Percentiles rank a stretch among this genome's conserved stretches.
phyloP scores from a whole-genome alignment of 35 echinoderm and acorn worm species.

The Diadema setosum region DNA sequence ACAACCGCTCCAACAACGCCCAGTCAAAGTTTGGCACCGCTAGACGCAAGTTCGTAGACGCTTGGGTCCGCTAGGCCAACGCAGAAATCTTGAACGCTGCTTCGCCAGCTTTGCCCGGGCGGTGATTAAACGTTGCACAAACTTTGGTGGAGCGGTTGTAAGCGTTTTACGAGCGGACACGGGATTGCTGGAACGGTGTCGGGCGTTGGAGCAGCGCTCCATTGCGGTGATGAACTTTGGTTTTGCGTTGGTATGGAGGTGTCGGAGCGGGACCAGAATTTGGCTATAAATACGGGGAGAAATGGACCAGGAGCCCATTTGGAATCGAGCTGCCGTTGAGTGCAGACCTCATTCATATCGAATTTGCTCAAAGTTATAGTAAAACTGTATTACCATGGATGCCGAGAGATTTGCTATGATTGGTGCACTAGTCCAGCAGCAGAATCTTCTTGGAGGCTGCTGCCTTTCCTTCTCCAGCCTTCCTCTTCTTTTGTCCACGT shows the following conservation, averaged over 20 bases:
- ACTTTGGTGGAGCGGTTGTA: conserved; percentile 1
- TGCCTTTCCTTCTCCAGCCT: too few relatives aligned
- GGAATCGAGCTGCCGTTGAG: too few relatives aligned
- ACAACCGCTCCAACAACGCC: background rate
- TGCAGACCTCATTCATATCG: too few relatives aligned
- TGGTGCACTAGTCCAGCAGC: too few relatives aligned
- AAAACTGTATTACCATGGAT: too few relatives aligned
- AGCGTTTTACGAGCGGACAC: background rate
- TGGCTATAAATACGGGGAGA: too few relatives aligned
- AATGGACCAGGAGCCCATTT: too few relatives aligned
- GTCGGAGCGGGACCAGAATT: conserved; percentile 1
- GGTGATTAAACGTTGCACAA: background rate
- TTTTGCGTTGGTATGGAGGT: conserved; percentile 4
- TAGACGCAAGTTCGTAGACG: background rate
- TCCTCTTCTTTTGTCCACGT: too few relatives aligned
- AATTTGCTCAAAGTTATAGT: too few relatives aligned
- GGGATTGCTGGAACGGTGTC: background rate
- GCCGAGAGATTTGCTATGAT: too few relatives aligned
- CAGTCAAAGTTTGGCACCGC: background rate
- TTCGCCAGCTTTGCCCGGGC: background rate
- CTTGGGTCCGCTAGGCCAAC: background rate
- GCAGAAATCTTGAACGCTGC: background rate
- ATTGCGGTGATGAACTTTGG: conserved; percentile 6
- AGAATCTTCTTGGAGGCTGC: too few relatives aligned
- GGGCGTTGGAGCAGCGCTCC: background rate